phyloP scores from a whole-genome alignment of 2,888 invertebrate genomes.

The Halictus quadricinctus region DNA sequence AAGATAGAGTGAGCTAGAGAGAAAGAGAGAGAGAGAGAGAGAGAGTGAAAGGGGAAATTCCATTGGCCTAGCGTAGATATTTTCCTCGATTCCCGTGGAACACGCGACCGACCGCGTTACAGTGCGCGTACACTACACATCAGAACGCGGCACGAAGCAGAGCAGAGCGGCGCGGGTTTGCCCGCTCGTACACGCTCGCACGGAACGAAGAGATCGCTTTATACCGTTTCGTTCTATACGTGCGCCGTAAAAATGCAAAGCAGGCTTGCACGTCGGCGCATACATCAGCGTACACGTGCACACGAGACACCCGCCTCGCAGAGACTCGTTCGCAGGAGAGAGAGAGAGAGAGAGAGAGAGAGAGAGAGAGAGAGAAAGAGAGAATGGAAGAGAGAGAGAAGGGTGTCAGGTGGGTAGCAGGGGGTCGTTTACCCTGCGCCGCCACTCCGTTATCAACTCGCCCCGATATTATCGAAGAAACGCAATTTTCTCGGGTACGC shows the following conservation, averaged over 20 bases:
- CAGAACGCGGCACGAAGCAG: slow-evolving; percentile 11
- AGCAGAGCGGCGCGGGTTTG: slow-evolving; percentile 4
- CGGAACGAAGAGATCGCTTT: slow-evolving; percentile 66
- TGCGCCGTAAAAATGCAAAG: slow-evolving; percentile 72
- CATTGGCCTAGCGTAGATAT: slow-evolving; percentile 64
- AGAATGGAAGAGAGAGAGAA: background rate
- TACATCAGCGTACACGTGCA: slow-evolving; percentile 59
- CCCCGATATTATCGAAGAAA: slow-evolving; percentile 69
- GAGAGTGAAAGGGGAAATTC: slow-evolving; percentile 53
- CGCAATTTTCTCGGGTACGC: slow-evolving; percentile 66
- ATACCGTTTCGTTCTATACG: slow-evolving; percentile 69
- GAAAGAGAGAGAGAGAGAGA: background rate
- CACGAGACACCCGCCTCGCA: slow-evolving; percentile 36
- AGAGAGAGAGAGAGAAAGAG: background rate
- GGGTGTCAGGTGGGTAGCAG: slow-evolving; percentile 20
- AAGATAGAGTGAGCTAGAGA: background rate
- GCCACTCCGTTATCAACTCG: slow-evolving; percentile 65
- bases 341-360: background rate
- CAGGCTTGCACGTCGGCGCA: slow-evolving; percentile 65
- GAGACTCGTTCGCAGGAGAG: background rate
- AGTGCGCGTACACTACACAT: slow-evolving; percentile 37
- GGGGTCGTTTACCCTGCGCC: slow-evolving; percentile 65
- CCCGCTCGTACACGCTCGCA: slow-evolving; percentile 47
- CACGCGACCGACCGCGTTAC: slow-evolving; percentile 60
- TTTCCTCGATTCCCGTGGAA: slow-evolving; percentile 61